Percentiles rank a stretch among this genome's conserved stretches.
Conservation (phyloP, 1,140 invertebrate genomes). For the Lepidurus couesii region DNA sequence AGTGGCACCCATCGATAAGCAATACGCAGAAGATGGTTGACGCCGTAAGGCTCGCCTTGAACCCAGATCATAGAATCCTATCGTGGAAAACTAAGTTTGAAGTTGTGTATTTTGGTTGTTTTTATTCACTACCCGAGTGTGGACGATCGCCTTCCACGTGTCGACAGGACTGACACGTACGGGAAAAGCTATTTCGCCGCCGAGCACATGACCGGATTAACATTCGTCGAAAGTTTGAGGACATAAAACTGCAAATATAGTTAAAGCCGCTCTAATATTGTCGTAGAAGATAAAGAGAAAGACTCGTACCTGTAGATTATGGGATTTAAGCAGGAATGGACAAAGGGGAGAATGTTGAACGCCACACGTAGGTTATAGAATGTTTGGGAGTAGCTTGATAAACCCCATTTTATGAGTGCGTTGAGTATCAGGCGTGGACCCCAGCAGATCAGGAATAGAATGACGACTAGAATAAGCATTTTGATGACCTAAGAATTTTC, state of each 20-base stretch:
- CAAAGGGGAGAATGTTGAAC: conserved; percentile 39
- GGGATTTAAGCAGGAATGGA: conserved; percentile 47
- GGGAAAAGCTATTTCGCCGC: conserved; percentile 21
- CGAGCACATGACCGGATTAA: conserved; percentile 38
- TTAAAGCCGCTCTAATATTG: neutral
- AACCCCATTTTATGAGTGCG: conserved; percentile 41
- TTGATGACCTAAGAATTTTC: conserved; percentile 46
- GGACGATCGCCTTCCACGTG: neutral
- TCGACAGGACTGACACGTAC: neutral
- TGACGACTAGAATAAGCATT: conserved; percentile 50
- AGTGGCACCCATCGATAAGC: neutral
- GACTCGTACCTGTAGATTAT: conserved; percentile 44
- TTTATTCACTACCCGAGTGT: neutral
- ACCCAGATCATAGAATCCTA: neutral
- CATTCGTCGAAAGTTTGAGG: conserved; percentile 46
- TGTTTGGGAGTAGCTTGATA: conserved; percentile 36
- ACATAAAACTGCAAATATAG: conserved; percentile 45
- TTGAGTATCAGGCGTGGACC: conserved; percentile 48
- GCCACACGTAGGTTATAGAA: conserved; percentile 39
- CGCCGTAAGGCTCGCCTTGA: neutral
- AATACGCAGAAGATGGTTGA: neutral
- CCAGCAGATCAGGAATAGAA: conserved; percentile 51
- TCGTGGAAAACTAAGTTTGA: neutral
- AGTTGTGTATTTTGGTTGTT: neutral
- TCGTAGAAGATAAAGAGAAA: neutral